phyloP scores from a whole-genome alignment of 2,113 vertebrate species.

The Dascyllus trimaculatus region DNA sequence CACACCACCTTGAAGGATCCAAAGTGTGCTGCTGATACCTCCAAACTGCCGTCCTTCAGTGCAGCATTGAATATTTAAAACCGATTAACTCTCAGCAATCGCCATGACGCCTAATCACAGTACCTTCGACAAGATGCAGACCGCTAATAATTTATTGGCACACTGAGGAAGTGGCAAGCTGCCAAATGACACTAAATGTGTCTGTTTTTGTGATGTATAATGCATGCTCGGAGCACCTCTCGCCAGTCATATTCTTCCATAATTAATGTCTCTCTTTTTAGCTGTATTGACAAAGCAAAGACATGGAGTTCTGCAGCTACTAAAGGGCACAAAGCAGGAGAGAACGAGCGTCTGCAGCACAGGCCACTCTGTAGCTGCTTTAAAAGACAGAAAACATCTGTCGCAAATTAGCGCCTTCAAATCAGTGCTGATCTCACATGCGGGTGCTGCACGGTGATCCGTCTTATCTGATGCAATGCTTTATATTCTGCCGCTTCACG shows the following conservation, averaged over 20 bases:
- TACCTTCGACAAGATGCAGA: slow-evolving; percentile 48
- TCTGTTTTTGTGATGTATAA: slow-evolving; percentile 74
- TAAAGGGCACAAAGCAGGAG: slow-evolving; percentile 15
- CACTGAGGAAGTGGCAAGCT: slow-evolving; percentile 28
- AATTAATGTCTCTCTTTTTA: slow-evolving; percentile 63
- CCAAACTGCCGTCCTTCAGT: slow-evolving; percentile 43
- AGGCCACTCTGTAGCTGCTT: neutral
- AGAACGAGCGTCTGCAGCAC: neutral
- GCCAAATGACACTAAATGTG: slow-evolving; percentile 68
- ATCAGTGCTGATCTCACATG: neutral
- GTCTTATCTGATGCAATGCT: slow-evolving; percentile 9
- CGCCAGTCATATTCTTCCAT: slow-evolving; percentile 55
- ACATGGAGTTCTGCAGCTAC: slow-evolving; percentile 29
- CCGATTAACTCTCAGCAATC: slow-evolving; percentile 56
- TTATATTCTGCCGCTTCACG: slow-evolving; percentile 11
- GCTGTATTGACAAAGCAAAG: slow-evolving; percentile 58
- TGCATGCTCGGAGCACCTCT: slow-evolving; percentile 60
- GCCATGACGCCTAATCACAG: slow-evolving; percentile 55
- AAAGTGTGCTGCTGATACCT: slow-evolving; percentile 20
- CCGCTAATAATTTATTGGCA: slow-evolving; percentile 66
- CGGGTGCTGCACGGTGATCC: neutral
- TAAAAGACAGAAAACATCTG: slow-evolving; percentile 20
- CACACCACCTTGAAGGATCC: slow-evolving; percentile 18
- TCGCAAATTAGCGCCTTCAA: slow-evolving; percentile 5
- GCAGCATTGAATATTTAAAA: slow-evolving; percentile 51